Evolutionary conservation across 2,797 vertebrate species (phyloP), one percentile per base, ranked within the genome.

Genomic region (Chromis chromis): DNA sequence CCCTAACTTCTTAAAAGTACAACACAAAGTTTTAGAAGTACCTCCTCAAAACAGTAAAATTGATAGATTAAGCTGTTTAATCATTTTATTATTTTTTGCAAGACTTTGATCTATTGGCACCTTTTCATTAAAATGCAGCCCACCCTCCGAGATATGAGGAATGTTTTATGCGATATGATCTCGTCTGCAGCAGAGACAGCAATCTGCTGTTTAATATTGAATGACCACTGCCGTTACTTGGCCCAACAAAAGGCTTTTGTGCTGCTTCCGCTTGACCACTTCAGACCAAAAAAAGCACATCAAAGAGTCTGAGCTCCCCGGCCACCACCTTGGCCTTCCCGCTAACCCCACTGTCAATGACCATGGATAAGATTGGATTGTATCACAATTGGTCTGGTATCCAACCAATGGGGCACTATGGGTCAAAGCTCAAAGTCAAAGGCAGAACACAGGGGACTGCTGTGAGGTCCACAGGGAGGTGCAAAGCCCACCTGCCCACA

Each of bases 181-280:
- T 64, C 25, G 22, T 73, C 61, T 61, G 36, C 65, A 66, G 74
- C 53, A 66, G 75, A 78, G 74, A 67, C 63, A 53, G 54, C 75
- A 72, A 74, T 67, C 75, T 64, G 81, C 59, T 80, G 63, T 78
- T 93, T 81, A 90, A 92, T 91, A 87, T 89, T 92, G 83, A 77
- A 93, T 86, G 84, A 86, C 66, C 44, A 3, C 70, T 62, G 83
- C 25, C 21, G 46, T 70, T 75, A 65, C 76, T 60, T 46, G 54
- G 66, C 71, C 54, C 57, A 70, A 86, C 82, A 88, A 89, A 89
- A 87, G 79, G 55, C 74, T 81, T 86, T 81, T 90, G 87, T 90
- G 64, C 62, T 39, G 67, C 68, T 87, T 93, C 73, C 60, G 74
- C 90, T 88, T 62, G 77, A 81, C 84, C 84, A 78, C 68, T 44